Conservation (phyloP, 2,797 vertebrate genomes). For the Jordanella pulchra region DNA sequence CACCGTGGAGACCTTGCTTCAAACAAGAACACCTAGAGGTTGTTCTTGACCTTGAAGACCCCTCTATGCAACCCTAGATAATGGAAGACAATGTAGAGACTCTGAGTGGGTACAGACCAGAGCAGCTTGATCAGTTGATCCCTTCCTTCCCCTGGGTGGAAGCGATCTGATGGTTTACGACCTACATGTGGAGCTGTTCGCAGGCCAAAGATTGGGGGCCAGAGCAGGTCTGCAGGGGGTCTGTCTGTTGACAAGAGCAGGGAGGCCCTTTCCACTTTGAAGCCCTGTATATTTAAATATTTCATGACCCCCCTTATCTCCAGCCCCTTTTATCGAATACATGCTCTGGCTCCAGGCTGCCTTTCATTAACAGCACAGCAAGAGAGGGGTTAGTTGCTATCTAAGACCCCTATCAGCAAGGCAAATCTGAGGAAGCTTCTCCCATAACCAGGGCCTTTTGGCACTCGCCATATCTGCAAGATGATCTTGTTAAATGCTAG, state of each 20-base stretch:
- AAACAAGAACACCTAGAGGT: constrained; percentile 33
- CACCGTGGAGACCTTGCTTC: constrained; percentile 21
- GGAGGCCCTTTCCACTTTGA: constrained; percentile 74
- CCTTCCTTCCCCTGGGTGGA: constrained; percentile 37
- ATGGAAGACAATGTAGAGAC: constrained; percentile 33
- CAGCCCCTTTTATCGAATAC: constrained; percentile 73
- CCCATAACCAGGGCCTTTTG: constrained; percentile 40
- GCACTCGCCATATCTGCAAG: constrained; percentile 68
- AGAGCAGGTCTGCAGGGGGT: constrained; percentile 52
- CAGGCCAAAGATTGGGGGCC: constrained; percentile 51
- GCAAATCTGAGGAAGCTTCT: constrained; percentile 58
- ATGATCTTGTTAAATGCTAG: constrained; percentile 77
- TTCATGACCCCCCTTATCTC: constrained; percentile 74
- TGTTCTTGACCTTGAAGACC: constrained; percentile 28
- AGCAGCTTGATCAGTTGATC: constrained; percentile 49
- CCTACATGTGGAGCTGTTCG: constrained; percentile 66
- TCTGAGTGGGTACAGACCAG: constrained; percentile 28
- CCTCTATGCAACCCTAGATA: constrained; percentile 58
- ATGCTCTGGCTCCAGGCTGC: constrained; percentile 65
- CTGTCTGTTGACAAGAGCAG: constrained; percentile 64
- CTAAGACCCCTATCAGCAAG: constrained; percentile 61
- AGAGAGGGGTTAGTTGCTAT: constrained; percentile 59
- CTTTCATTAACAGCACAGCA: constrained; percentile 74
- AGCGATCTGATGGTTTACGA: constrained; percentile 53
- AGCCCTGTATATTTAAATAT: constrained; percentile 81